Base-by-base conservation (phyloP, 2,888 invertebrate genomes). In the Trissolcus brochymenae region DNA sequence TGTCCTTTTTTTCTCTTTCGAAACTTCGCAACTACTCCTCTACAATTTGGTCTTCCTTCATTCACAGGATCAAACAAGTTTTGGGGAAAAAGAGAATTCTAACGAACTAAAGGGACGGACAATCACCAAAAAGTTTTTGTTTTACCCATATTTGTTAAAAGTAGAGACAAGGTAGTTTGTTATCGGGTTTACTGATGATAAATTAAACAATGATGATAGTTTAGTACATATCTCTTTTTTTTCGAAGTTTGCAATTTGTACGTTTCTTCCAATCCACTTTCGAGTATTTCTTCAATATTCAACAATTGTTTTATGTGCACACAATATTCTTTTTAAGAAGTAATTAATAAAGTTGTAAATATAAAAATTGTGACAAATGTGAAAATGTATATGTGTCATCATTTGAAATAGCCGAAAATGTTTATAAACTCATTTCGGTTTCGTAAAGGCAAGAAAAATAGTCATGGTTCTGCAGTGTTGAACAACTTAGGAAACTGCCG, bases 101-200 rank as follows among this genome's bases (percentile, higher is more conserved):
- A 81, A 82, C 82, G 81, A 82, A 81, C 80, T 79, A 80, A 81
- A 80, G 79, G 80, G 78, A 79, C 82, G 81, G 84, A 84, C 83
- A 82, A 84, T 83, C 81, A 57, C 6, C 13, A 6, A 16, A 56
- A 59, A 65, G 50, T 62, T 62, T 51, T 49, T 40, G 14, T 54
- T 61, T 62, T 51, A 62, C 11, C 56, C 56, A 55, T 61, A 70
- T 61, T 61, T 35, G 53, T 41, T 17, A 19, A 16, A 67, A 59
- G 40, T 59, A 21, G 41, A 25, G 40, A 14, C 16, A 25, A 41
- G 29, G n/a, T 13, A n/a, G 13, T 65, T 46, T 46, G 43, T 11
- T 19, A 19, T 17, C 7, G 14, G n/a, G 6, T 46, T 46, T 46
- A 1, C 4, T 7, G 16, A 3, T 4, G n/a, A 46, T 46, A 46